phyloP scores from a whole-genome alignment of 2,888 invertebrate genomes.

The Lepidochitona cinerea region DNA sequence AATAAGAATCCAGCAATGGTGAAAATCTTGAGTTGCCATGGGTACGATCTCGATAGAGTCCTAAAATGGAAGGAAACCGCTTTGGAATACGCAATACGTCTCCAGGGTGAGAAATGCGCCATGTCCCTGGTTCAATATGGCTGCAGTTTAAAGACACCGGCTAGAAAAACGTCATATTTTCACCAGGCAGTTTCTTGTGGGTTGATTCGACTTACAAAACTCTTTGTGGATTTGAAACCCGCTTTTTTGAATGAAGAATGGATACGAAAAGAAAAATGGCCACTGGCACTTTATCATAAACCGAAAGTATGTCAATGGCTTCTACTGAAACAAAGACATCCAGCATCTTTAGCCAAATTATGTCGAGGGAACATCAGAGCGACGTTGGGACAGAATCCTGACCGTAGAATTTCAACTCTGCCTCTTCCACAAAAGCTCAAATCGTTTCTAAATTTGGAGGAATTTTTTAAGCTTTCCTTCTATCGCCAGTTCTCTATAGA shows the following conservation, averaged over 20 bases:
- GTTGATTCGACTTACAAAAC: constrained; percentile 45
- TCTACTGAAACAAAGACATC: constrained; percentile 36
- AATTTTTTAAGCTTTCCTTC: constrained; percentile 49
- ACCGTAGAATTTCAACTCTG: constrained; percentile 44
- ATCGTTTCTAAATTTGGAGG: constrained; percentile 47
- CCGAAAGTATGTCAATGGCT: constrained; percentile 54
- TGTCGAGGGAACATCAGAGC: constrained; percentile 52
- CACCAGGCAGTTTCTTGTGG: constrained; percentile 56
- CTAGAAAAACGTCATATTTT: constrained; percentile 49
- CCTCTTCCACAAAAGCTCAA: constrained; percentile 45
- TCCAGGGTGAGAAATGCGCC: constrained; percentile 61
- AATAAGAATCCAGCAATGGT: constrained; percentile 60
- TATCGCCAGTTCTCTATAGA: constrained; percentile 41
- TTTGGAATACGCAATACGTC: constrained; percentile 58
- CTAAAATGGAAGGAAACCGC: constrained; percentile 63
- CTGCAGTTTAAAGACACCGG: constrained; percentile 41
- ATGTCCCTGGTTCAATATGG: constrained; percentile 61
- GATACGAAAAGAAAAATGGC: constrained; percentile 47
- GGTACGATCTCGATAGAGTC: constrained; percentile 56
- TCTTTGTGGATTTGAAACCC: constrained; percentile 54
- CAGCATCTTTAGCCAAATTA: constrained; percentile 40
- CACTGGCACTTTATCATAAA: constrained; percentile 57
- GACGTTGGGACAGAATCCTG: constrained; percentile 46
- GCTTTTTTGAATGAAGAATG: constrained; percentile 55
- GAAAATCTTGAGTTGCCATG: constrained; percentile 53